phyloP scores from a whole-genome alignment of 1,140 invertebrate species.

The Drosophila quadrilineata region DNA sequence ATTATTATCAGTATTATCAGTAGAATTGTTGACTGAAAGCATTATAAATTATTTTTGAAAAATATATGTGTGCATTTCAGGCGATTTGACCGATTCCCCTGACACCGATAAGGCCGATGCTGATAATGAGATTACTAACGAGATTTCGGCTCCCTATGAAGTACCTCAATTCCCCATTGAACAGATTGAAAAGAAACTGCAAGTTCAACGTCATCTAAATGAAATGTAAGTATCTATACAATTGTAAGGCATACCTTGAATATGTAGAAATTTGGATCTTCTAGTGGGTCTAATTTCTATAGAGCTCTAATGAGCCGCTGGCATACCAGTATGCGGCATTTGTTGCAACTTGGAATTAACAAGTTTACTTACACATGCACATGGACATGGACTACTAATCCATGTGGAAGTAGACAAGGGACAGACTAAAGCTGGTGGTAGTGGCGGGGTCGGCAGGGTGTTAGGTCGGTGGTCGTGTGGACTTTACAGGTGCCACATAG shows the following conservation, averaged over 20 bases:
- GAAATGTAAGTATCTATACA: slow-evolving; percentile 86
- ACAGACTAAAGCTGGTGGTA: too few relatives aligned
- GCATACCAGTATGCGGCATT: too few relatives aligned
- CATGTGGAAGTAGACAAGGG: slow-evolving; percentile 1
- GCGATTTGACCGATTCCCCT: slow-evolving; percentile 54
- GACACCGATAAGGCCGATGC: slow-evolving; percentile 57
- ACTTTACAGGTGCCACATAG: slow-evolving; percentile 20
- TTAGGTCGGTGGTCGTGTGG: not conserved
- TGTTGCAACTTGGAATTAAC: too few relatives aligned
- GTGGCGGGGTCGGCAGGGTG: not conserved
- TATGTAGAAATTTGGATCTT: not conserved
- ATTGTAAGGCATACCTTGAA: not conserved
- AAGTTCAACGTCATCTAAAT: slow-evolving; percentile 95
- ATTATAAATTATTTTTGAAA: not conserved
- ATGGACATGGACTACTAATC: slow-evolving; percentile 24
- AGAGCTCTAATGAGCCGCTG: too few relatives aligned
- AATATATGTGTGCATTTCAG: slow-evolving; percentile 32
- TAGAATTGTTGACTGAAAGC: too few relatives aligned
- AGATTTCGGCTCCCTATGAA: slow-evolving; percentile 96
- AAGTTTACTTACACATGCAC: too few relatives aligned
- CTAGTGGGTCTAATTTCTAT: too few relatives aligned
- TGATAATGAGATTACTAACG: slow-evolving; percentile 85
- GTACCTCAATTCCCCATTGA: slow-evolving; percentile 98
- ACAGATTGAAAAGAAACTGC: slow-evolving; percentile 95
- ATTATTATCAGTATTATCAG: too few relatives aligned